A percentile compares a stretch with the other conserved stretches of the same genome.
Evolutionary conservation across 1,140 invertebrate genomes (phyloP).

Genomic region (Calephelis virginiensis): DNA sequence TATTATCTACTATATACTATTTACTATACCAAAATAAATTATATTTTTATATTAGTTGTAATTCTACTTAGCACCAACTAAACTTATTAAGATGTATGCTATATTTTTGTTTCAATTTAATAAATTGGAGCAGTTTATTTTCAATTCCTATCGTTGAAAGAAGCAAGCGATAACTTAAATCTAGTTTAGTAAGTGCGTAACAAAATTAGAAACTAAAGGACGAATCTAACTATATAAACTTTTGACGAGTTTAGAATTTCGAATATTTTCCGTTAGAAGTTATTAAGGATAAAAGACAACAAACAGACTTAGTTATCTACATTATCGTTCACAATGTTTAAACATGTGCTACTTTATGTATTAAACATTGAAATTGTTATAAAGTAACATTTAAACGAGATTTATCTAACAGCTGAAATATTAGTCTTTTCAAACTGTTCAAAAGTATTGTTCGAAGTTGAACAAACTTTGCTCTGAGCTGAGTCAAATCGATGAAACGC

Average conservation of each 20-base stretch:
- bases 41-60: too few relatives aligned
- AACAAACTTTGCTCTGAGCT: slow-evolving; percentile 37
- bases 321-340: slow-evolving; percentile 52
- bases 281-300: slow-evolving; percentile 63
- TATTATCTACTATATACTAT: too few relatives aligned
- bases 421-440: slow-evolving; percentile 6
- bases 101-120: too few relatives aligned
- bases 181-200: too few relatives aligned
- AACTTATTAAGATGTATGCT: too few relatives aligned
- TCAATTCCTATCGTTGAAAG: too few relatives aligned
- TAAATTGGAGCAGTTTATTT: too few relatives aligned
- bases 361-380: background rate
- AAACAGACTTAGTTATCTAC: slow-evolving; percentile 70
- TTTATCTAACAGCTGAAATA: slow-evolving; percentile 7
- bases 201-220: too few relatives aligned
- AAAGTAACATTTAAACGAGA: background rate
- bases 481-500: slow-evolving; percentile 37
- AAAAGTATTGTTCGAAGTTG: background rate
- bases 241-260: slow-evolving; percentile 56
- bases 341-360: slow-evolving; percentile 48
- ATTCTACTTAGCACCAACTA: too few relatives aligned
- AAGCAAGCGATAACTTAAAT: too few relatives aligned
- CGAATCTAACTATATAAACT: background rate
- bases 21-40: too few relatives aligned
- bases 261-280: slow-evolving; percentile 49